Base-by-base conservation (phyloP, 2,888 invertebrate genomes). In the Hemithea aestivaria region DNA sequence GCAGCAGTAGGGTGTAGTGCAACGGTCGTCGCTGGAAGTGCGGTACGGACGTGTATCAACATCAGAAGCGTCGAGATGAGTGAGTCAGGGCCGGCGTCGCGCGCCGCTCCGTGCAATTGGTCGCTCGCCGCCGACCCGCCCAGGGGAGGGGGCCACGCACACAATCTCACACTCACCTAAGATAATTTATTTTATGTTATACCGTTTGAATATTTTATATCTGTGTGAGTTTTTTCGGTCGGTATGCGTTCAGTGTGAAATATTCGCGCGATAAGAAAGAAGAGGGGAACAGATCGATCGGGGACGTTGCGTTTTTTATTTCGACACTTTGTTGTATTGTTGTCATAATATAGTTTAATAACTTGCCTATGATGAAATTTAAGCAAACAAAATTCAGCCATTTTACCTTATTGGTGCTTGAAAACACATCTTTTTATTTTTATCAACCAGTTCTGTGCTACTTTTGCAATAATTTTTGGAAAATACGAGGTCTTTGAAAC, bases 41-140 rank as follows among this genome's bases (percentile, higher is more conserved):
- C 33, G 34, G 43, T 30, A 31, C 21, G 43, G 51, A n/a, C 75
- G 76, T 73, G 65, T 60, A 44, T 37, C 54, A 34, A 6, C 55
- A 51, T 35, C 58, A 53, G 58, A 53, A 53, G 66, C 70, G 58
- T 55, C 65, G 68, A 73, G 63, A 62, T 70, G 78, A 82, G 76
- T 84, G 77, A 80, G 78, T 65, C 62, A 49, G 57, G 51, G 62
- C 57, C 67, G 57, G 70, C 79, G 85, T 75, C 89, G 87, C 88
- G 88, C 89, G 89, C 83, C 87, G 88, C 66, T 66, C 73, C 70
- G 68, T 81, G 79, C 87, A 78, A 89, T 89, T 89, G 89, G 89
- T 76, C 70, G 73, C 51, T 59, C 56, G 58, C 61, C 57, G 51
- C 55, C 73, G 79, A 51, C 76, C 81, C 85, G 84, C 85, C 85